Conservation (phyloP, 1,140 invertebrate species). For the Octopus sinensis region DNA sequence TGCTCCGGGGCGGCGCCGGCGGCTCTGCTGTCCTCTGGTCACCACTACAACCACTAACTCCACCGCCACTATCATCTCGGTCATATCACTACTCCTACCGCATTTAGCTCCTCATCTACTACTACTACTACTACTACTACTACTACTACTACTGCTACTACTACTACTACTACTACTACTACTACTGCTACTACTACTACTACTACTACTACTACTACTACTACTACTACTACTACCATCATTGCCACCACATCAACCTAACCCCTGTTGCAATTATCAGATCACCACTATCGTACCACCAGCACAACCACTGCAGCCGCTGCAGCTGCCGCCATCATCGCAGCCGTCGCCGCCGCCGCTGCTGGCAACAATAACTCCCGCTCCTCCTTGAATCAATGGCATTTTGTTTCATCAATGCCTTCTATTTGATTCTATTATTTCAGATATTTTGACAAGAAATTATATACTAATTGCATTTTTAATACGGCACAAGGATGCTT, state of each 20-base stretch:
- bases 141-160: background rate
- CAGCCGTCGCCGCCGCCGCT: background rate
- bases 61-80: too few species aligned
- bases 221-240: background rate
- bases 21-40: too few species aligned
- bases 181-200: background rate
- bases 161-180: background rate
- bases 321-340: background rate
- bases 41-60: too few species aligned
- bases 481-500: too few species aligned
- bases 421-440: too few species aligned
- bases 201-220: background rate
- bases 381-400: too few species aligned
- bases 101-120: background rate
- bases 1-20: too few species aligned
- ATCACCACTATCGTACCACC: background rate
- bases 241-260: background rate
- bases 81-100: background rate
- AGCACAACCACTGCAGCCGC: background rate
- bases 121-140: conserved; percentile 1
- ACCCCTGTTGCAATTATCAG: background rate
- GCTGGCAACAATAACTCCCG: background rate
- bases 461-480: too few species aligned
- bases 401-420: too few species aligned
- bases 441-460: too few species aligned